Percentiles rank a stretch among this genome's conserved stretches.
Conservation (phyloP, 2,888 invertebrate genomes). For the Drosophila helvetica region DNA sequence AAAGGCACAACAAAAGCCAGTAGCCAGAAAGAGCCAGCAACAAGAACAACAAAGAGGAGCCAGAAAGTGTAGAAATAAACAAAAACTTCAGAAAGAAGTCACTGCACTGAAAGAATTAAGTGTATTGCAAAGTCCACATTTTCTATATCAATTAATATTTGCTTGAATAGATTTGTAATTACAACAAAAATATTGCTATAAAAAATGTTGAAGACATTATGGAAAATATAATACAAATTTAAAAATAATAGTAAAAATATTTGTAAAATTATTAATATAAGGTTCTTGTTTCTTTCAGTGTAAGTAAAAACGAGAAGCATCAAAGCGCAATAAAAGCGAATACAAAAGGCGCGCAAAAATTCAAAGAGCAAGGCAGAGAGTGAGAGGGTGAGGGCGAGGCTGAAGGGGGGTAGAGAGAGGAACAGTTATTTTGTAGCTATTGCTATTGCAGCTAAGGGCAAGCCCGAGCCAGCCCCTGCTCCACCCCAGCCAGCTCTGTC, state of each 20-base stretch:
- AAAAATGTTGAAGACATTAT: too few relatives aligned
- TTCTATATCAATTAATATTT: too few relatives aligned
- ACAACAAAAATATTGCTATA: too few relatives aligned
- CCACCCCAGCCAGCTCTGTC: too few relatives aligned
- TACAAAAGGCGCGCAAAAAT: slow-evolving; percentile 39
- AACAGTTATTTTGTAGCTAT: slow-evolving; percentile 59
- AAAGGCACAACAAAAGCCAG: slow-evolving; percentile 22
- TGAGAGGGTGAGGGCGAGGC: slow-evolving; percentile 18
- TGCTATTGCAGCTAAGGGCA: slow-evolving; percentile 44
- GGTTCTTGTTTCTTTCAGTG: neutral
- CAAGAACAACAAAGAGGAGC: slow-evolving; percentile 9
- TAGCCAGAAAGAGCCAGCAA: slow-evolving; percentile 8
- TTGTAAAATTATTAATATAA: neutral
- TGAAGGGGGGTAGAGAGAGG: slow-evolving; percentile 4
- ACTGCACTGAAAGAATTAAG: neutral
- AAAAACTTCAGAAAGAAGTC: slow-evolving; percentile 8
- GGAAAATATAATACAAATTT: too few relatives aligned
- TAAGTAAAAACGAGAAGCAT: neutral
- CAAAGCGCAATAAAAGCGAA: slow-evolving; percentile 29
- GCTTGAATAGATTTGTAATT: too few relatives aligned
- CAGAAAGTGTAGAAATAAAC: slow-evolving; percentile 1
- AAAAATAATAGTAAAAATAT: too few relatives aligned
- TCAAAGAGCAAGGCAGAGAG: slow-evolving; percentile 2
- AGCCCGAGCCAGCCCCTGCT: neutral
- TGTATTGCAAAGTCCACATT: too few relatives aligned